Evolutionary conservation across 2,888 invertebrate species (phyloP).

Genomic region (Heteromurus nitidus): DNA sequence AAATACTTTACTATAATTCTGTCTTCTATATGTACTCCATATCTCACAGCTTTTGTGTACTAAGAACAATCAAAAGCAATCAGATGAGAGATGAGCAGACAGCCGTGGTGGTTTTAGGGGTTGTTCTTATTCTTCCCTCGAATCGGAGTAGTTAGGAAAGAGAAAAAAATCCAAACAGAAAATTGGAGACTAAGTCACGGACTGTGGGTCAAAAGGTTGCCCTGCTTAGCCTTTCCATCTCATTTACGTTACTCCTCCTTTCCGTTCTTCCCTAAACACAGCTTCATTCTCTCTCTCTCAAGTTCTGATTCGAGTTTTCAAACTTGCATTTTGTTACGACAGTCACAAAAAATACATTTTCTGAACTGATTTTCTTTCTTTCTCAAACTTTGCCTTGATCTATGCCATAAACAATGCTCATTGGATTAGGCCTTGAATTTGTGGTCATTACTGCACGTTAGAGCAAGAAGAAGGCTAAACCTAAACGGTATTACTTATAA

Average conservation of each 20-base stretch:
- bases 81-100: neutral
- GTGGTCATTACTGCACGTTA: slow-evolving; percentile 35
- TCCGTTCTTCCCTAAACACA: slow-evolving; percentile 11
- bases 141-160: neutral
- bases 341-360: neutral
- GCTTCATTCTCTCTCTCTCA: too few relatives aligned
- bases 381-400: neutral
- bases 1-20: neutral
- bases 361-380: neutral
- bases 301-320: too few relatives aligned
- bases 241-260: slow-evolving; percentile 57
- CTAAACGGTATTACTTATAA: neutral
- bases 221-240: slow-evolving; percentile 68
- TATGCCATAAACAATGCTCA: slow-evolving; percentile 33
- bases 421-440: slow-evolving; percentile 6
- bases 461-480: slow-evolving; percentile 41
- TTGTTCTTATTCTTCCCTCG: too few relatives aligned
- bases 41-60: neutral
- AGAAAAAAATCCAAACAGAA: slow-evolving; percentile 7
- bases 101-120: too few relatives aligned
- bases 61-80: neutral
- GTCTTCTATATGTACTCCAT: neutral
- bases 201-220: slow-evolving; percentile 71
- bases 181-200: slow-evolving; percentile 68
- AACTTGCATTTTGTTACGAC: slow-evolving; percentile 30